Evolutionary conservation across 2,797 vertebrate species (phyloP), one percentile per base, ranked within the genome.

Genomic region (Artibeus jamaicensis): DNA sequence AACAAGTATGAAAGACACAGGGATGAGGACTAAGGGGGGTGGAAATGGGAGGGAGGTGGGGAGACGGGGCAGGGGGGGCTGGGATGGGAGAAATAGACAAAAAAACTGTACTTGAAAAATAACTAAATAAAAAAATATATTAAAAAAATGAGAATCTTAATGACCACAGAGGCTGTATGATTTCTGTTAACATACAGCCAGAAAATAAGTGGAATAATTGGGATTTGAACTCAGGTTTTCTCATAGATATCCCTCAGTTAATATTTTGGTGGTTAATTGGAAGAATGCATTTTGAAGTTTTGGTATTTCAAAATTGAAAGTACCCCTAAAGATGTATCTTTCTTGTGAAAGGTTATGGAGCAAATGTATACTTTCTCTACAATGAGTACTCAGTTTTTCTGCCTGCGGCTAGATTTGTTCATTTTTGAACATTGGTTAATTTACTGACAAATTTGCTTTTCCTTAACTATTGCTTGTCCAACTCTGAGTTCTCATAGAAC

Each of bases 381-480:
- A 44, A 37, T 11, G 32, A 89, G 34, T 77, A 76, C 55, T 90
- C 68, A 37, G 57, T 91, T 82, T 74, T 82, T 42, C 34, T 95
- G 88, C 55, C 37, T 32, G 4, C 53, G 29, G 53, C 34, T 95
- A 89, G 37, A 29, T 94, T 22, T 94, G 34, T 94, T 96, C 37
- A 91, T 92, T 96, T 89, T 81, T 55, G 12, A 5, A 34, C 37
- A 62, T 86, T 81, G 85, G 48, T 74, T 86, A 94, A 65, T 94
- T 96, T 73, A 68, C 34, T 73, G 77, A 74, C 46, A 86, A 74
- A 81, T 78, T 89, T 94, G 24, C 67, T 93, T 96, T 89, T 96
- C 18, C 67, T 93, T 91, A 91, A 93, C 50, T 82, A 86, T 84
- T 95, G 59, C 29, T 96, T 93, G 32, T 94, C 91, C 67, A 81